These are phyloP conservation scores for Manis javanica DNA, from an alignment of 2,797 vertebrate species.

Conservation along the genomic window DNA sequence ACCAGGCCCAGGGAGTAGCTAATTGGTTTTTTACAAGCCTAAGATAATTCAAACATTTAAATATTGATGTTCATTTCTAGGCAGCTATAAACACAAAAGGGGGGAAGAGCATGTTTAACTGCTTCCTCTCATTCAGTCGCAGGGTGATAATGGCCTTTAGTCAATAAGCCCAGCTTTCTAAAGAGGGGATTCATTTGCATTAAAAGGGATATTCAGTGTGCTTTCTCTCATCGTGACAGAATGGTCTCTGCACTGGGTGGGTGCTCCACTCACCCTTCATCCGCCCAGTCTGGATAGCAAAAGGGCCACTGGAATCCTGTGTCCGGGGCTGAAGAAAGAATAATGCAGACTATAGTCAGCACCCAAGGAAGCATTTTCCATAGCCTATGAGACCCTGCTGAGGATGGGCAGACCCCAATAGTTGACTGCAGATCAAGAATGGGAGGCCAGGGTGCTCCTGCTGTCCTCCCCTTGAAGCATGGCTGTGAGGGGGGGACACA, in stretches of 20 bases:
- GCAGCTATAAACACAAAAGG: slow-evolving; percentile 78
- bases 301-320: neutral
- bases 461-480: neutral
- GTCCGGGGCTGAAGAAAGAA: neutral
- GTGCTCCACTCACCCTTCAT: neutral
- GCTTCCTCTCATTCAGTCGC: slow-evolving; percentile 63
- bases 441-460: neutral
- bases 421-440: neutral
- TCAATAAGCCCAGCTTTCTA: slow-evolving; percentile 59
- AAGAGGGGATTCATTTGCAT: slow-evolving; percentile 38
- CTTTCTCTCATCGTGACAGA: neutral
- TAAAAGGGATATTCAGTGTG: slow-evolving; percentile 13
- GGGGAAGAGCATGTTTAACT: slow-evolving; percentile 61
- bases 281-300: neutral
- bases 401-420: neutral
- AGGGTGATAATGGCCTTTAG: slow-evolving; percentile 53
- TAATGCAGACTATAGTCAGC: neutral
- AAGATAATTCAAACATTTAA: slow-evolving; percentile 80
- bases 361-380: neutral
- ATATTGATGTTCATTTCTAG: slow-evolving; percentile 83
- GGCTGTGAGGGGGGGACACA: neutral
- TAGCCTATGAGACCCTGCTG: neutral
- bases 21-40: slow-evolving; percentile 82
- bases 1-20: slow-evolving; percentile 51
- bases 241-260: neutral